Conservation (phyloP, 2,797 vertebrate genomes). For the Malurus splendens region DNA sequence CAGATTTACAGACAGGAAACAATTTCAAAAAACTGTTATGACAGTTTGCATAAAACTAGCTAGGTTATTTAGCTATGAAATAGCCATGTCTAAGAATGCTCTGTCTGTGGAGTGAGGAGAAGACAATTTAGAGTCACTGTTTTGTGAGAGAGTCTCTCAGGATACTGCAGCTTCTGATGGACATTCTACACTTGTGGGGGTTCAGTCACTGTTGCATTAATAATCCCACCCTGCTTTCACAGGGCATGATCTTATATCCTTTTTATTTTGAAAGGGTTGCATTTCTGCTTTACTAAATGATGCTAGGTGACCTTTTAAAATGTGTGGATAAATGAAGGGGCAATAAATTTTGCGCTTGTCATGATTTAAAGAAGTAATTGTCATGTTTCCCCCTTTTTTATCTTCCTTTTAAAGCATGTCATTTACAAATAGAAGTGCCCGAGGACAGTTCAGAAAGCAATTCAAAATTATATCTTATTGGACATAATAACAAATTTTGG, state of each 20-base stretch:
- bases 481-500: constrained; percentile 27
- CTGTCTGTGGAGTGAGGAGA: background rate
- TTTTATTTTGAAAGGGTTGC: constrained; percentile 57
- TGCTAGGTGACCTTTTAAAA: constrained; percentile 58
- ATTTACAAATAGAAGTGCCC: constrained; percentile 6
- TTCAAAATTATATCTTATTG: constrained; percentile 39
- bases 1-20: background rate
- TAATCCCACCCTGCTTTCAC: constrained; percentile 43
- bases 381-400: constrained; percentile 23
- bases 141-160: background rate
- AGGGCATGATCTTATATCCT: background rate
- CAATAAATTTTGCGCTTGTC: constrained; percentile 60
- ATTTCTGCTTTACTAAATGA: constrained; percentile 37
- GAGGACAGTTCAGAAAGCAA: constrained; percentile 23
- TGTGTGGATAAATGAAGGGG: constrained; percentile 49
- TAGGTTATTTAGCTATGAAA: background rate
- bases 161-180: background rate
- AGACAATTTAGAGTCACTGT: background rate
- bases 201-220: constrained; percentile 25
- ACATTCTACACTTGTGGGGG: background rate
- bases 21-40: background rate
- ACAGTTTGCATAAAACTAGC: background rate
- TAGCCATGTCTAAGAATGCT: background rate
- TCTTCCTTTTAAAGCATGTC: constrained; percentile 36
- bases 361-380: constrained; percentile 49